Evolutionary conservation across 2,113 vertebrate species (phyloP).

Genomic region (Bettongia penicillata): DNA sequence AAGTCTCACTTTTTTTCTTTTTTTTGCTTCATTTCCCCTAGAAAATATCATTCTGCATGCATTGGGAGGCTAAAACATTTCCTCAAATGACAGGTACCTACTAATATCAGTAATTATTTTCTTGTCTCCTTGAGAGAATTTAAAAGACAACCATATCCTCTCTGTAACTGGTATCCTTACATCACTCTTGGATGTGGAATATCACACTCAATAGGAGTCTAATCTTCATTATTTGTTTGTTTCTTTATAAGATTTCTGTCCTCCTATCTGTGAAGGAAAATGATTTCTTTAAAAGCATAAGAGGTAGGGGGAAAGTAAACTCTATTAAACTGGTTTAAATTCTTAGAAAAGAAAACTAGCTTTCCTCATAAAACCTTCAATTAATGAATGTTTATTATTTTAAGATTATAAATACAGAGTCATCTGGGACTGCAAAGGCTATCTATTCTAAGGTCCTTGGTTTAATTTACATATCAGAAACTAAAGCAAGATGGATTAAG

Average conservation of each 20-base stretch:
- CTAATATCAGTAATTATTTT: background rate
- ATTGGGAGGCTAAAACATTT: background rate
- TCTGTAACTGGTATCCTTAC: background rate
- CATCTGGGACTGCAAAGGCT: background rate
- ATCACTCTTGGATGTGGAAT: background rate
- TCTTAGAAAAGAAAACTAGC: background rate
- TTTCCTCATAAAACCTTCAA: background rate
- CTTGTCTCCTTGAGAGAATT: background rate
- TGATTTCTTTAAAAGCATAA: background rate
- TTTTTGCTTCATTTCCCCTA: background rate
- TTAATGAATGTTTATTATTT: background rate
- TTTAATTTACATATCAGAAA: background rate
- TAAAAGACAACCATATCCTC: background rate
- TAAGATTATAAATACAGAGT: background rate
- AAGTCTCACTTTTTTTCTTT: background rate
- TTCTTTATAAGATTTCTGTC: background rate
- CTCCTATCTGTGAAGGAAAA: background rate
- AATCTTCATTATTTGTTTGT: background rate
- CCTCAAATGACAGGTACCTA: background rate
- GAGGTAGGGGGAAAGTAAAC: background rate
- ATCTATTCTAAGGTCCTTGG: background rate
- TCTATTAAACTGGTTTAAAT: background rate
- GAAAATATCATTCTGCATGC: background rate
- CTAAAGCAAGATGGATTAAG: background rate
- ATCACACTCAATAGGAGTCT: background rate